A percentile compares a stretch with the other conserved stretches of the same genome.
Evolutionary conservation across 2,797 vertebrate genomes (phyloP).

Genomic region (Dermochelys coriacea): DNA sequence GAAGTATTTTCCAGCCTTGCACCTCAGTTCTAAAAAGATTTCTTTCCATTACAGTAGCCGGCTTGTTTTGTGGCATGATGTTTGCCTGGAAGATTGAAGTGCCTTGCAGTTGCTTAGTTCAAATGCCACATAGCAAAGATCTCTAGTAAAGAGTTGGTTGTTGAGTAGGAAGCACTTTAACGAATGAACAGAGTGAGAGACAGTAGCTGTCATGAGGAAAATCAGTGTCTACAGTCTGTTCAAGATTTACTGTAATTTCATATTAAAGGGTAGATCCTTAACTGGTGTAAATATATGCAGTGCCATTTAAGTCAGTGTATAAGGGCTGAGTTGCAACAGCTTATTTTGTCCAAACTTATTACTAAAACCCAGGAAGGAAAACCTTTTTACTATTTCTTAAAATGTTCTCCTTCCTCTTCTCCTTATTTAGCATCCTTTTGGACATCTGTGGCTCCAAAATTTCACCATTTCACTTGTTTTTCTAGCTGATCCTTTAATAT

Average conservation of each 20-base stretch:
- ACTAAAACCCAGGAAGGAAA: background rate
- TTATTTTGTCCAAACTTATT: background rate
- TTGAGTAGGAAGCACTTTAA: background rate
- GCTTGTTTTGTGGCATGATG: background rate
- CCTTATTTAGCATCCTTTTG: background rate
- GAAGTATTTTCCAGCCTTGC: background rate
- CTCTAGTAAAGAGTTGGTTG: background rate
- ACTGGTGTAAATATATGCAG: background rate
- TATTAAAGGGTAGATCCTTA: background rate
- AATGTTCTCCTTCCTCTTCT: background rate
- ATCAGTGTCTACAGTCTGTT: background rate
- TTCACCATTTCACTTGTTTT: background rate
- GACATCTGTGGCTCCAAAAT: background rate
- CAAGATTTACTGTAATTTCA: accelerated
- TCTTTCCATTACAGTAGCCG: background rate
- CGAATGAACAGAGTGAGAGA: background rate
- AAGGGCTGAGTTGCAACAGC: too few relatives aligned
- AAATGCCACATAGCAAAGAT: background rate
- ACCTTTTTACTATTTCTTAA: background rate
- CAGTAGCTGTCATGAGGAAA: background rate
- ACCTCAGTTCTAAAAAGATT: background rate
- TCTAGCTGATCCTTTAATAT: background rate
- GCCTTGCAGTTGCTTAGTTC: background rate
- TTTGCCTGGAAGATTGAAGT: background rate
- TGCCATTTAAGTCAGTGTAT: background rate